These are phyloP conservation scores for Macrostomum cliftonense DNA, from an alignment of 2,888 invertebrate species.

Conservation along the genomic window DNA sequence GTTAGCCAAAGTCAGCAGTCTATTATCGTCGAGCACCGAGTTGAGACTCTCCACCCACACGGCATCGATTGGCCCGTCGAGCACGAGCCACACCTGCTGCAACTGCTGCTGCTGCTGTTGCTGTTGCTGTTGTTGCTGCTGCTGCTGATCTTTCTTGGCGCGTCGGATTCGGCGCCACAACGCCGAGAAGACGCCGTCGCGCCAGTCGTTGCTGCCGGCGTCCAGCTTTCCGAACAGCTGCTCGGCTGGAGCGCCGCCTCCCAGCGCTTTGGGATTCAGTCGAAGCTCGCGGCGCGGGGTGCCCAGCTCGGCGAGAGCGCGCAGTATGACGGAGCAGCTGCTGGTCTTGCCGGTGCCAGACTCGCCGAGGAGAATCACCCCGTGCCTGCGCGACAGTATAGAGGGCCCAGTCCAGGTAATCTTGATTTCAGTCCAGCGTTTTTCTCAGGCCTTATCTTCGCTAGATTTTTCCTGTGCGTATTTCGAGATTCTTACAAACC, in stretches of 20 bases:
- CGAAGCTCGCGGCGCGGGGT: slow-evolving; percentile 76
- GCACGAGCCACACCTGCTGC: slow-evolving; percentile 36
- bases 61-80: slow-evolving; percentile 39
- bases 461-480: too few relatives aligned
- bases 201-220: slow-evolving; percentile 95
- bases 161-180: slow-evolving; percentile 85
- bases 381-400: slow-evolving; percentile 39
- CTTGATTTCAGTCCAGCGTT: too few relatives aligned
- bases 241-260: slow-evolving; percentile 84
- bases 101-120: slow-evolving; percentile 18
- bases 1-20: slow-evolving; percentile 38
- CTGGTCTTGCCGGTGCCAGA: slow-evolving; percentile 58
- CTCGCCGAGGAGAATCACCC: slow-evolving; percentile 39
- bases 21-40: slow-evolving; percentile 39
- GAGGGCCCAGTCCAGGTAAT: too few relatives aligned
- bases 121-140: slow-evolving; percentile 13
- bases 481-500: too few relatives aligned
- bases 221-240: slow-evolving; percentile 93
- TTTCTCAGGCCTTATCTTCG: too few relatives aligned
- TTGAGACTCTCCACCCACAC: slow-evolving; percentile 40
- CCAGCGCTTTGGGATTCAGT: slow-evolving; percentile 94
- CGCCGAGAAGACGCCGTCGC: slow-evolving; percentile 89
- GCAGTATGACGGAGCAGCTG: slow-evolving; percentile 72
- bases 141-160: slow-evolving; percentile 46
- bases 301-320: slow-evolving; percentile 65